Evolutionary conservation across 2,113 vertebrate genomes (phyloP), one percentile per base, ranked within the genome.

Genomic region (Scomber japonicus): DNA sequence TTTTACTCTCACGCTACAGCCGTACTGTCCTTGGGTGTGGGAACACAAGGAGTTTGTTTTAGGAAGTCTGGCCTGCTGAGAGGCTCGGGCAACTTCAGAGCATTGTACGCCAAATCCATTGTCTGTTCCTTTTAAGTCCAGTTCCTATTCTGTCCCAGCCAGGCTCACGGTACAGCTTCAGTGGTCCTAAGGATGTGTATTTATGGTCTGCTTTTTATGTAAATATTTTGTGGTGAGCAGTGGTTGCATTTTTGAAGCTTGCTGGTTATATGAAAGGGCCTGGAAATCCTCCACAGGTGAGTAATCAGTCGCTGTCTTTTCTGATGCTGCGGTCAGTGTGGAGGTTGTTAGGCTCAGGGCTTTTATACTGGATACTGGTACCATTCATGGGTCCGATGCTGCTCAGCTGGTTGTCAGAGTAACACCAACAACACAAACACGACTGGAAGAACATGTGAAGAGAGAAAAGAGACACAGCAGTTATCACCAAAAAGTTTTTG

Each of bases 361-460:
- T 95, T 66, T 96, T 96, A 31, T 90, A 95, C 84, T 96, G 95
- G 82, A 94, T 83, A 30, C 95, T 96, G 51, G 95, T 96, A 3
- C 94, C 95, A 11, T 96, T 96, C 91, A 94, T 85, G 45, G 89
- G 88, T 48, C 94, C 94, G 3, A 83, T 90, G 84, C 94, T 95
- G 87, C 88, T 93, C 56, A 91, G 78, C 70, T 94, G 93, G 78
- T 73, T 92, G 60, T 91, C 92, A 0, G 94, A 90, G 72, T 94
- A 90, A 65, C 93, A 94, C 93, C 94, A 96, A 80, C 95, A 96
- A 80, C 95, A 96, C 84, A 96, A 85, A 75, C 95, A 96, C 0
- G 94, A 94, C 95, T 96, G 21, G 66, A 74, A 80, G 51, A 71
- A 62, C 57, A 88, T 49, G 68, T 1, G 51, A 75, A 71, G 67